A percentile compares a stretch with the other conserved stretches of the same genome.
phyloP scores from a whole-genome alignment of 2,888 invertebrate species.

The Lasioglossum oenotherae region DNA sequence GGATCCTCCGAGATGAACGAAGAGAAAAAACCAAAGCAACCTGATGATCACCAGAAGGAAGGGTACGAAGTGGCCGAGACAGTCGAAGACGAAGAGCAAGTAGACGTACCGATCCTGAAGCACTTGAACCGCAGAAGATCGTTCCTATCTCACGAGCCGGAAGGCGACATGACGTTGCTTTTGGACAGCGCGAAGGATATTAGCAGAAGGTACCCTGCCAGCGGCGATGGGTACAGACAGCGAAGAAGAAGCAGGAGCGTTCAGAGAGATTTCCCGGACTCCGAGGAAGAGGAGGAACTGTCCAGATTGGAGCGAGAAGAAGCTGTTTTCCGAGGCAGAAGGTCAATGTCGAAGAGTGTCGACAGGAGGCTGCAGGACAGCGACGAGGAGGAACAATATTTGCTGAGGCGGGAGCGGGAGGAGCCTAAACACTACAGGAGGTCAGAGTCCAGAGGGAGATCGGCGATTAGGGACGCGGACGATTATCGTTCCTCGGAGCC shows the following conservation, averaged over 20 bases:
- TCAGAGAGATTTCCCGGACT: slow-evolving; percentile 64
- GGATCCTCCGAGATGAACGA: slow-evolving; percentile 12
- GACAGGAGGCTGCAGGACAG: slow-evolving; percentile 48
- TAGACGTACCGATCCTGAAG: slow-evolving; percentile 39
- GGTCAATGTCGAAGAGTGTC: slow-evolving; percentile 66
- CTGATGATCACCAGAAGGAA: slow-evolving; percentile 48
- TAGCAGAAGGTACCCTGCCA: slow-evolving; percentile 34
- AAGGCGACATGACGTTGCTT: slow-evolving; percentile 34
- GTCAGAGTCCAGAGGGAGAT: slow-evolving; percentile 67
- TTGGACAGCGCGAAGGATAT: slow-evolving; percentile 44
- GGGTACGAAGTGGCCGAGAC: slow-evolving; percentile 58
- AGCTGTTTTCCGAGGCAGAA: slow-evolving; percentile 58
- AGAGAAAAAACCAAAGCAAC: slow-evolving; percentile 35
- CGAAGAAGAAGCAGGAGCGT: slow-evolving; percentile 65
- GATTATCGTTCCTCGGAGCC: slow-evolving; percentile 74
- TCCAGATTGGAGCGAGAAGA: slow-evolving; percentile 54
- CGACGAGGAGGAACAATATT: slow-evolving; percentile 59
- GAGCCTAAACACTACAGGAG: slow-evolving; percentile 49
- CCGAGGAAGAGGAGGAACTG: slow-evolving; percentile 57
- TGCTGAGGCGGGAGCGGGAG: slow-evolving; percentile 41
- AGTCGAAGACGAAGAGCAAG: slow-evolving; percentile 57
- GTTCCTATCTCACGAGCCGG: slow-evolving; percentile 46
- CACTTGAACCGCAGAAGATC: slow-evolving; percentile 50
- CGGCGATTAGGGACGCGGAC: slow-evolving; percentile 64
- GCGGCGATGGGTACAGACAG: slow-evolving; percentile 47